Evolutionary conservation across 2,113 vertebrate genomes (phyloP).

Genomic region (Strix uralensis): DNA sequence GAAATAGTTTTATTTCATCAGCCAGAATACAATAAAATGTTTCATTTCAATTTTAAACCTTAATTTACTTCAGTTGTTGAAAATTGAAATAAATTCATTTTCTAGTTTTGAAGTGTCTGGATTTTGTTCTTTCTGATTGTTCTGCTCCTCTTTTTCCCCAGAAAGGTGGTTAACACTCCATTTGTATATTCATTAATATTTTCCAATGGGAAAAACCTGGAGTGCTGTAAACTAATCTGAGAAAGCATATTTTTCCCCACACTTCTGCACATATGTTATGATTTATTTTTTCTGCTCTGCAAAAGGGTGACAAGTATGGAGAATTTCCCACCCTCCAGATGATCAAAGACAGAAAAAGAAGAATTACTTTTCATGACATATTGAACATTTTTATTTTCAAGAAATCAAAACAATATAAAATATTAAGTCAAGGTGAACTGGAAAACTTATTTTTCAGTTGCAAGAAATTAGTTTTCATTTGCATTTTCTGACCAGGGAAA

Average conservation of each 20-base stretch:
- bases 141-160: not conserved
- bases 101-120: not conserved
- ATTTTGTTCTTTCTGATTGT: not conserved
- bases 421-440: not conserved
- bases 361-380: not conserved
- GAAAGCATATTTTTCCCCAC: constrained; percentile 3
- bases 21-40: not conserved
- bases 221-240: not conserved
- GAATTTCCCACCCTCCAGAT: not conserved
- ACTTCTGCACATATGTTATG: constrained; percentile 36
- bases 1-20: not conserved
- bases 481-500: not conserved
- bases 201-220: constrained; percentile 36
- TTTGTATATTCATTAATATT: constrained; percentile 42
- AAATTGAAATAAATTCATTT: not conserved
- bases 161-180: constrained; percentile 25
- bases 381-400: not conserved
- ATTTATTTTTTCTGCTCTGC: constrained; percentile 11
- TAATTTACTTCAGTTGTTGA: not conserved
- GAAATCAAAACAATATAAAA: not conserved
- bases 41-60: not conserved
- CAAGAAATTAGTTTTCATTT: not conserved
- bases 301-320: not conserved
- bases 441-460: not conserved
- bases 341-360: constrained; percentile 7